Conservation (phyloP, 2,888 invertebrate genomes). For the Isoperla grammatica region DNA sequence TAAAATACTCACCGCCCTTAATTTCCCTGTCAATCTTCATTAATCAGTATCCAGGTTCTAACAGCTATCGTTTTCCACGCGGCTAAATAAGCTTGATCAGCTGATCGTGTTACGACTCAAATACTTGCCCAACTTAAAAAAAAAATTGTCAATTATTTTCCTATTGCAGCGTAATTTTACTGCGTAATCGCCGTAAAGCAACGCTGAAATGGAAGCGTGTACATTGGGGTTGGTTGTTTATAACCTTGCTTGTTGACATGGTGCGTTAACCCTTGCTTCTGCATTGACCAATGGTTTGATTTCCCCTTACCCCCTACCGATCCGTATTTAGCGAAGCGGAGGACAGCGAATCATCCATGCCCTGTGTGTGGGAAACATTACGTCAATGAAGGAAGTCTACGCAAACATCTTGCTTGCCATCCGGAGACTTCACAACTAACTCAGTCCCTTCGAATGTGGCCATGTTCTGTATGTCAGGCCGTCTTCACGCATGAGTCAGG, state of each 20-base stretch:
- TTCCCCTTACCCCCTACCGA: conserved; percentile 39
- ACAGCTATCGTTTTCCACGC: too few species aligned
- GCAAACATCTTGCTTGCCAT: conserved; percentile 90
- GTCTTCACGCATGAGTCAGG: conserved; percentile 94
- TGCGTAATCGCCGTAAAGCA: too few species aligned
- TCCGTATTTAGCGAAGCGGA: conserved; percentile 85
- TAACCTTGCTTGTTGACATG: conserved; percentile 15
- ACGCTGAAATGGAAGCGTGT: too few species aligned
- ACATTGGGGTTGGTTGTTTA: conserved; percentile 6
- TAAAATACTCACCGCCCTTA: too few species aligned
- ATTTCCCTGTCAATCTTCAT: too few species aligned
- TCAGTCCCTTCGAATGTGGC: conserved; percentile 89
- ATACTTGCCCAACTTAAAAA: too few species aligned
- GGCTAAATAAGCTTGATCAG: too few species aligned
- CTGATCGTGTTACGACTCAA: too few species aligned
- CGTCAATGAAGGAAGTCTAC: conserved; percentile 87
- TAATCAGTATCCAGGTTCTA: too few species aligned
- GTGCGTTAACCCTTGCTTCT: conserved; percentile 27
- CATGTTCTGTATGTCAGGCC: conserved; percentile 91
- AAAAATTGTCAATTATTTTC: too few species aligned
- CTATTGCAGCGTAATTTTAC: too few species aligned
- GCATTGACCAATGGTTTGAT: conserved; percentile 30
- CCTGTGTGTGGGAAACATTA: conserved; percentile 94
- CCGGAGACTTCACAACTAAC: conserved; percentile 85
- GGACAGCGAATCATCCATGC: conserved; percentile 91